These are phyloP conservation scores for Steinernema carpocapsae DNA, from an alignment of 2,888 invertebrate genomes.

Conservation along the genomic window DNA sequence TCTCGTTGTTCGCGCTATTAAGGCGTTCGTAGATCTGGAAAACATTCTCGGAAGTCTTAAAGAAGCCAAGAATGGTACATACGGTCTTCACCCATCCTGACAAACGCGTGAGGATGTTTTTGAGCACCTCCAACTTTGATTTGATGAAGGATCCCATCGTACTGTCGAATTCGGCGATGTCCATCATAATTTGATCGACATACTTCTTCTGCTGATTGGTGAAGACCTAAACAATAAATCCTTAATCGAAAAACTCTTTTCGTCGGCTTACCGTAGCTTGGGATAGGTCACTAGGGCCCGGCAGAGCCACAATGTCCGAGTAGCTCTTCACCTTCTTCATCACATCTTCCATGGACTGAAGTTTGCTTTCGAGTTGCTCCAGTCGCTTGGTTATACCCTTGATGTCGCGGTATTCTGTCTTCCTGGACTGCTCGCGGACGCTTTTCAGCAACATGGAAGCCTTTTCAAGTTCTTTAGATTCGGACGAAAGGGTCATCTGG, in stretches of 20 bases:
- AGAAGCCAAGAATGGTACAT: not conserved
- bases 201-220: conserved; percentile 39
- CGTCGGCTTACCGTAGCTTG: conserved; percentile 33
- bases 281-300: conserved; percentile 36
- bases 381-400: conserved; percentile 63
- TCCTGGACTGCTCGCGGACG: conserved; percentile 50
- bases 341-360: conserved; percentile 38
- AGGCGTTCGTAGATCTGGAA: conserved; percentile 29
- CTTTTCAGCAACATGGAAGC: conserved; percentile 40
- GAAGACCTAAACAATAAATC: conserved; percentile 40
- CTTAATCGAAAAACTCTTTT: not conserved
- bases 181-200: conserved; percentile 17
- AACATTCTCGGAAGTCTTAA: conserved; percentile 21
- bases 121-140: conserved; percentile 59
- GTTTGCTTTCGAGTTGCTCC: conserved; percentile 51
- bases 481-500: conserved; percentile 39
- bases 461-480: conserved; percentile 44
- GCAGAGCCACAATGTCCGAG: not conserved
- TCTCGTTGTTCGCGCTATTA: conserved; percentile 25
- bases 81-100: conserved; percentile 54
- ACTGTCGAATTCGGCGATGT: conserved; percentile 47
- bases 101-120: conserved; percentile 53
- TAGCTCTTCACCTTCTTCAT: conserved; percentile 25
- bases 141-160: conserved; percentile 51
- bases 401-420: conserved; percentile 57